Evolutionary conservation across 1,140 invertebrate genomes (phyloP).

Genomic region (Dendroctonus valens): DNA sequence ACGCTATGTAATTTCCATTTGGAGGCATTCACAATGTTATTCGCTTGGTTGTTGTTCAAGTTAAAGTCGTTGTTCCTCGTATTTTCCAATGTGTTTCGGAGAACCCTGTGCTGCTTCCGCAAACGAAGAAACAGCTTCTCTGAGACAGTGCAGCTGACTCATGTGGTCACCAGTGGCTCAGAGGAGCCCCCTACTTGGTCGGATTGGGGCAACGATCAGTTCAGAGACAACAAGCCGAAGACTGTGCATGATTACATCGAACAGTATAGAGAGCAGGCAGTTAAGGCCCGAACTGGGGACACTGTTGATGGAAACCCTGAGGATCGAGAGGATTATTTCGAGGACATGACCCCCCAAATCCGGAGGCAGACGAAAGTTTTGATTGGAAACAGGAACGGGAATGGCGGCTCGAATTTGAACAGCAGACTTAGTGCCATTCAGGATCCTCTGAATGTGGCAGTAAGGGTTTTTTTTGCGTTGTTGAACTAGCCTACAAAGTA

Average conservation of each 20-base stretch:
- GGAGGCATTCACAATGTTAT: conserved; percentile 31
- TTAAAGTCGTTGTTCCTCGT: conserved; percentile 55
- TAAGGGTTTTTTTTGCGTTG: conserved; percentile 17
- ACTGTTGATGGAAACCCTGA: conserved; percentile 40
- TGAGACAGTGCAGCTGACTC: conserved; percentile 55
- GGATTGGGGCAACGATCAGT: conserved; percentile 52
- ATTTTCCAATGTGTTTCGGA: conserved; percentile 52
- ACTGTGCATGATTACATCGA: conserved; percentile 58
- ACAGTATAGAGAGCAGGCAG: conserved; percentile 53
- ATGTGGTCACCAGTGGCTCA: conserved; percentile 51
- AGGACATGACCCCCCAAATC: conserved; percentile 59
- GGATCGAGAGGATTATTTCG: conserved; percentile 55
- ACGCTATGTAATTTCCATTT: too few relatives aligned
- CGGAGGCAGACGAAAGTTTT: conserved; percentile 55
- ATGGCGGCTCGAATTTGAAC: conserved; percentile 33
- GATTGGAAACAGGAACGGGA: conserved; percentile 47
- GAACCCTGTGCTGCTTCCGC: conserved; percentile 58
- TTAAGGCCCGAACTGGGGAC: conserved; percentile 26
- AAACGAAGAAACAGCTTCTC: conserved; percentile 53
- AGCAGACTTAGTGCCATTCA: conserved; percentile 47
- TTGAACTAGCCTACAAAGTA: neutral
- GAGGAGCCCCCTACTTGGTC: conserved; percentile 48
- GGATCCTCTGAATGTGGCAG: conserved; percentile 27
- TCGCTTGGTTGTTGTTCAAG: conserved; percentile 37
- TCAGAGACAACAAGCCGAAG: conserved; percentile 47